Evolutionary conservation across 2,113 vertebrate genomes (phyloP).

Genomic region (Phoxinus phoxinus): DNA sequence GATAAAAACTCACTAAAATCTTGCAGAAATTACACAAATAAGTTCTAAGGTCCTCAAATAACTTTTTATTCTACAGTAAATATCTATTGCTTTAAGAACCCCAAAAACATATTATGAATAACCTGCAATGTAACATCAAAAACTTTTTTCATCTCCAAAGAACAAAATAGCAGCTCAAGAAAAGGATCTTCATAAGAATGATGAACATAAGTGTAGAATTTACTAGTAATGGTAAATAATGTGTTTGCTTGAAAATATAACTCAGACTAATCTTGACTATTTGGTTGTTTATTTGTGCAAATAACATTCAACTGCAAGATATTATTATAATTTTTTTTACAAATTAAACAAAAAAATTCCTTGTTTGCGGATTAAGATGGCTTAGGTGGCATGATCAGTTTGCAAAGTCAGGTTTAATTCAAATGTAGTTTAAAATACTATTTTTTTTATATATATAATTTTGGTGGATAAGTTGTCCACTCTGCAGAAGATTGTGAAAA

Average conservation of each 20-base stretch:
- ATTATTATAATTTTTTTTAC: background rate
- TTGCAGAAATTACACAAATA: background rate
- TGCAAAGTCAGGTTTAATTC: background rate
- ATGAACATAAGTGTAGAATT: background rate
- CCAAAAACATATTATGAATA: background rate
- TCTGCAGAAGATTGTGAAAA: constrained; percentile 16
- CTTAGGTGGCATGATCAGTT: background rate
- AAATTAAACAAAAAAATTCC: background rate
- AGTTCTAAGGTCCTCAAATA: background rate
- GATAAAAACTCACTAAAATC: background rate
- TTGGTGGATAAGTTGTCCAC: background rate
- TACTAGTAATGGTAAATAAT: background rate
- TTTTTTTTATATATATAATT: background rate
- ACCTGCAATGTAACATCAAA: background rate
- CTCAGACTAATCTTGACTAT: background rate
- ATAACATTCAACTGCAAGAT: background rate
- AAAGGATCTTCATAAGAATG: background rate
- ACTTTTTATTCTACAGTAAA: background rate
- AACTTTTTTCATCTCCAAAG: background rate
- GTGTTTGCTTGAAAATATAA: background rate
- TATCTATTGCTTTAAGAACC: background rate
- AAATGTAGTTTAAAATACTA: background rate
- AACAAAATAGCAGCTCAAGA: background rate
- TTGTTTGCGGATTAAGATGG: background rate
- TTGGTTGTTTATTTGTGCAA: background rate